phyloP scores from a whole-genome alignment of 2,797 vertebrate species.

The Heliangelus exortis region DNA sequence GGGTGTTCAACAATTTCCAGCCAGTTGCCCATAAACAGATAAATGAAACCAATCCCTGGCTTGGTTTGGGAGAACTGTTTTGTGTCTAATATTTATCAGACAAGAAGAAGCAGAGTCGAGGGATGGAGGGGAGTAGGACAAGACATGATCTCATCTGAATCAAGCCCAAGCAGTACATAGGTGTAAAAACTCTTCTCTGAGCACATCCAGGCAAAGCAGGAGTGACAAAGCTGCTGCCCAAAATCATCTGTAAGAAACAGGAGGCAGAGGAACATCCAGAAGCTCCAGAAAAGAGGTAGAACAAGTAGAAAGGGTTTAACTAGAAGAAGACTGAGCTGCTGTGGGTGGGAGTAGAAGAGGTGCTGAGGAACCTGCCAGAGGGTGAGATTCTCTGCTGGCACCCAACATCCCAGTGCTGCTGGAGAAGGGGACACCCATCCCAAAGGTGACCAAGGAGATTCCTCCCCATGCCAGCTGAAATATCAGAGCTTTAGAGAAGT shows the following conservation, averaged over 20 bases:
- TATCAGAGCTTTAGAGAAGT: neutral
- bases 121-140: neutral
- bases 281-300: neutral
- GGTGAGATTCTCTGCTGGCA: neutral
- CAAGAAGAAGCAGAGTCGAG: neutral
- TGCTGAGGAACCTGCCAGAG: neutral
- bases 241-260: neutral
- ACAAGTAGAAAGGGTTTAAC: neutral
- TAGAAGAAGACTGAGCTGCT: neutral
- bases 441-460: neutral
- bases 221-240: neutral
- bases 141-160: conserved; percentile 46
- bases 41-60: neutral
- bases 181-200: neutral
- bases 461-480: neutral
- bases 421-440: neutral
- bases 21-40: neutral
- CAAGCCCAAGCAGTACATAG: neutral
- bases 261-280: neutral
- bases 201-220: neutral
- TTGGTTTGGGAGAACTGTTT: neutral
- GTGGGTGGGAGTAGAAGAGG: neutral
- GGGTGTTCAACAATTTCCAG: neutral
- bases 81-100: neutral
- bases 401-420: neutral